Evolutionary conservation across 2,113 vertebrate genomes (phyloP), one percentile per base, ranked within the genome.

Genomic region (Cyprinodon tularosa): DNA sequence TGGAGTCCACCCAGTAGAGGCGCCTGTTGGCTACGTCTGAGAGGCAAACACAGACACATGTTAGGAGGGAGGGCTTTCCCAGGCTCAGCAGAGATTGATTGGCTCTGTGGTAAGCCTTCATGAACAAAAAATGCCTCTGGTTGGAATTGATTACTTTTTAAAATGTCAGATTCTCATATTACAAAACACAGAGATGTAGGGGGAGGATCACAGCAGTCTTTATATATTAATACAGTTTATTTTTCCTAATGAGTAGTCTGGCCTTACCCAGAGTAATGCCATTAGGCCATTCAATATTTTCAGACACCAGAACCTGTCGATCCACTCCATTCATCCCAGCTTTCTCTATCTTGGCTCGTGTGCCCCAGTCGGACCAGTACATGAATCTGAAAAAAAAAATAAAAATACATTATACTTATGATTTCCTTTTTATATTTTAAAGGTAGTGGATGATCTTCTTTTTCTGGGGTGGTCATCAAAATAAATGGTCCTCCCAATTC

Each of bases 301-400:
- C 95, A 0, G 93, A 94, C 74, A 99, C 97, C 89, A 99, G 94
- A 75, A 96, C 94, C 81, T 93, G 96, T 57, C 98, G 95, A 83
- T 96, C 96, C 70, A 93, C 88, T 1, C 98, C 98, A 0, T 99
- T 99, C 95, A 99, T 96, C 3, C 98, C 98, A 0, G 98, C 95
- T 82, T 97, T 98, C 91, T 99, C 98, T 0, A 99, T 98, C 94
- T 96, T 99, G 45, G 98, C 97, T 78, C 93, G 90, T 73, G 95
- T 94, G 17, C 98, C 98, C 97, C 98, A 99, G 91, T 99, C 98
- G 48, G 98, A 99, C 98, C 98, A 99, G 88, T 98, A 99, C 96
- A 99, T 97, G 80, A 97, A 99, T 87, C 98, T 99, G 81, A 44
- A 66, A 84, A 65, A 84, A 53, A 77, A 29, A 65, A 61, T 72